Evolutionary conservation across 2,888 invertebrate species (phyloP), one percentile per base, ranked within the genome.

Genomic region (Nebria brevicollis): DNA sequence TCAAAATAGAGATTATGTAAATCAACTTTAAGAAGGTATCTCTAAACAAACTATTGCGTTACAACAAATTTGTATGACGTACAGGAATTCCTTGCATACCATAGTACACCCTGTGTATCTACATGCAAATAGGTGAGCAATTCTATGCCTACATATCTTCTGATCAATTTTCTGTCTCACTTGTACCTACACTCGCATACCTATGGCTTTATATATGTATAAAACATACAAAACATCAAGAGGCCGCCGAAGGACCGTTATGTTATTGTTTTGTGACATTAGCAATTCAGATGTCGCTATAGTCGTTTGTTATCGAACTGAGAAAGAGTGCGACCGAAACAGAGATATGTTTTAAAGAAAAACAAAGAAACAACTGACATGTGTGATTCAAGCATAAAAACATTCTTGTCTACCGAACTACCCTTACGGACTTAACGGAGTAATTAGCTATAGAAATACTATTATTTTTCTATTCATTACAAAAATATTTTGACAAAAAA

Each of bases 241-340:
- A 82, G 82, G 70, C 81, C 75, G 81, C 77, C 82, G 66, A 76
- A 66, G 75, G 77, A 82, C 82, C 82, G 82, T 82, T 82, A 82
- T 82, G 81, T 82, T 82, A 82, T 82, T 82, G 82, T 82, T 82
- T 82, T 82, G 82, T 81, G 72, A 77, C 75, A 82, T 82, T 82
- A 81, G 81, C 82, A 82, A 82, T 82, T 82, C 82, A 82, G 81
- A 82, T 82, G 82, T 82, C 82, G 81, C 82, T 66, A 77, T 54
- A 68, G 78, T 78, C 80, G 80, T 75, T 75, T 75, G 75, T 75
- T 80, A 75, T 75, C 70, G 75, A 80, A 64, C 70, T 66, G 65
- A 75, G 26, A 75, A 72, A 74, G 43, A 80, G n/a, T 26, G 75
- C 66, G 75, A 66, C 25, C 34, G 73, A 79, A 72, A 70, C 26